Evolutionary conservation across 2,113 vertebrate genomes (phyloP).

Genomic region (Cynopterus brachyotis): DNA sequence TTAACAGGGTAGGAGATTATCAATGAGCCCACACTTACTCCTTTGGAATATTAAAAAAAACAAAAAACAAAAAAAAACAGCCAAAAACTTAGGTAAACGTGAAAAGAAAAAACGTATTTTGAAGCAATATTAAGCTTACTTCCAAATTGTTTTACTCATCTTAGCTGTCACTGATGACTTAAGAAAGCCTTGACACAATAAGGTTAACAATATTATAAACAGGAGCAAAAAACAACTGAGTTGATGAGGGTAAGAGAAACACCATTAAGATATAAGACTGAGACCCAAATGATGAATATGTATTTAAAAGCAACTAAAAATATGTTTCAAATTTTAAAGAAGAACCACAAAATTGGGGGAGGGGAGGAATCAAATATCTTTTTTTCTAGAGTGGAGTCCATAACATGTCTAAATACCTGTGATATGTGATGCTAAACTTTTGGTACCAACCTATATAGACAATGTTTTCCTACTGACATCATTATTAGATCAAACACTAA

Average conservation of each 20-base stretch:
- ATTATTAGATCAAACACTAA: constrained; percentile 18
- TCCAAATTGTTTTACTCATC: background rate
- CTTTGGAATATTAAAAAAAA: background rate
- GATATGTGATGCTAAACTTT: background rate
- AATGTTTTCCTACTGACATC: background rate
- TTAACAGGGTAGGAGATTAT: background rate
- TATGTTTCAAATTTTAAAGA: background rate
- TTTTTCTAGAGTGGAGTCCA: background rate
- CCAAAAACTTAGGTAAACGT: background rate
- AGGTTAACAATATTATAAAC: constrained; percentile 7
- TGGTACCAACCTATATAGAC: background rate
- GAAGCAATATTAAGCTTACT: background rate
- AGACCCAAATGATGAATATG: background rate
- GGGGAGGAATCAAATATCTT: background rate
- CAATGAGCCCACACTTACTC: background rate
- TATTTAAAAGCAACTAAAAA: background rate
- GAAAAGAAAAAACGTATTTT: background rate
- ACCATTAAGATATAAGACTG: background rate
- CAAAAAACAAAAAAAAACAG: too few relatives aligned
- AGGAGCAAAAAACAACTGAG: background rate
- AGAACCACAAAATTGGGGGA: background rate
- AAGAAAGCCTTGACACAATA: background rate
- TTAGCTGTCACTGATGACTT: background rate
- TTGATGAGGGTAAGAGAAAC: background rate
- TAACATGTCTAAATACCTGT: background rate